phyloP scores from a whole-genome alignment of 1,140 invertebrate genomes.

The Lutraria rhynchaena region DNA sequence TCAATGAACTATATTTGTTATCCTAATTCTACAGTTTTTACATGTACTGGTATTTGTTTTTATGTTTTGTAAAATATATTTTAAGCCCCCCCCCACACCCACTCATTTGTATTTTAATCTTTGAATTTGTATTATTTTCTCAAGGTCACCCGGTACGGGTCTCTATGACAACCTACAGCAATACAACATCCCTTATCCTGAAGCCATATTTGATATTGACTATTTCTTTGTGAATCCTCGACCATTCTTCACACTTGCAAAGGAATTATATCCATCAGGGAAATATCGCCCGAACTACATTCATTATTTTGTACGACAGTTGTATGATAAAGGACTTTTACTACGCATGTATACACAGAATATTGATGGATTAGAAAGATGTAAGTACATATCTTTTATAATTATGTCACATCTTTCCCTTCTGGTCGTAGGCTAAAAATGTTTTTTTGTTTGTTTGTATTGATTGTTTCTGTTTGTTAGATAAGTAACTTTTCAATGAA shows the following conservation, averaged over 20 bases:
- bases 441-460: no score
- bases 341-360: conserved; percentile 83
- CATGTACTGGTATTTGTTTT: no score
- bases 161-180: conserved; percentile 96
- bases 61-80: no score
- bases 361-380: conserved; percentile 83
- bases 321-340: conserved; percentile 80
- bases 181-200: conserved; percentile 95
- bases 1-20: no score
- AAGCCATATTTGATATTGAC: conserved; percentile 95
- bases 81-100: no score
- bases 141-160: conserved; percentile 94
- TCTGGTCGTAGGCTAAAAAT: no score
- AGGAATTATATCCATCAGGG: conserved; percentile 82
- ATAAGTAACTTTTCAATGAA: no score
- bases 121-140: conserved; percentile 77
- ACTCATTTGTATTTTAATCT: background rate
- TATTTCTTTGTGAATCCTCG: conserved; percentile 82
- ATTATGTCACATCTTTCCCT: no score
- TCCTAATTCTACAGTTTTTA: no score
- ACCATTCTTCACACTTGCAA: conserved; percentile 82
- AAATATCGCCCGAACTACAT: conserved; percentile 82
- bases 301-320: conserved; percentile 81
- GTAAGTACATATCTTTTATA: conserved; percentile 72
- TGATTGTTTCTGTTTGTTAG: no score